Evolutionary conservation across 2,113 vertebrate genomes (phyloP).

Genomic region (Microtus oregoni): DNA sequence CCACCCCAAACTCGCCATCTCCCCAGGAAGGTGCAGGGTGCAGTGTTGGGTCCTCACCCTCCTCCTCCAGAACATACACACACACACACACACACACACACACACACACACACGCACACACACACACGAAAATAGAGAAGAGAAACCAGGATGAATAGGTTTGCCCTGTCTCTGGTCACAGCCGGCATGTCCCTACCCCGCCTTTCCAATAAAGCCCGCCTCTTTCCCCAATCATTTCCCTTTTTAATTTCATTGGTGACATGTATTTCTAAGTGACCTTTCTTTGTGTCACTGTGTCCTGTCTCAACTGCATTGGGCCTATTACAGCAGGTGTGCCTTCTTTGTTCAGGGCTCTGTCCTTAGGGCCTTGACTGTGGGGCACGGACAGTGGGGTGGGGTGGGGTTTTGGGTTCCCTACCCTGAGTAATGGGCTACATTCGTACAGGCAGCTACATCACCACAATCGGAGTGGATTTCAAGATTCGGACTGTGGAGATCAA

Average conservation of each 20-base stretch:
- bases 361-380: background rate
- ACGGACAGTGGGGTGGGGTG: background rate
- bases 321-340: background rate
- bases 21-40: background rate
- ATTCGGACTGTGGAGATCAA: slow-evolving; percentile 99
- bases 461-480: slow-evolving; percentile 99
- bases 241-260: background rate
- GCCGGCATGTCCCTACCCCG: background rate
- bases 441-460: slow-evolving; percentile 99
- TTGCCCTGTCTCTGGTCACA: background rate
- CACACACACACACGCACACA: too few relatives aligned
- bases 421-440: background rate
- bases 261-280: background rate
- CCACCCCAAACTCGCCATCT: background rate
- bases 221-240: accelerated
- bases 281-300: background rate
- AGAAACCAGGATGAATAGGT: background rate
- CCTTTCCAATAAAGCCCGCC: background rate
- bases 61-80: background rate
- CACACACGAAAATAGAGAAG: background rate
- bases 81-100: too few relatives aligned
- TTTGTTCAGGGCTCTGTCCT: background rate
- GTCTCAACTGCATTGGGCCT: background rate
- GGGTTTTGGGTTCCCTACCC: background rate
- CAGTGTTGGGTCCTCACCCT: background rate